phyloP scores from a whole-genome alignment of 2,888 invertebrate species.

The Sphaerophoria taeniata region DNA sequence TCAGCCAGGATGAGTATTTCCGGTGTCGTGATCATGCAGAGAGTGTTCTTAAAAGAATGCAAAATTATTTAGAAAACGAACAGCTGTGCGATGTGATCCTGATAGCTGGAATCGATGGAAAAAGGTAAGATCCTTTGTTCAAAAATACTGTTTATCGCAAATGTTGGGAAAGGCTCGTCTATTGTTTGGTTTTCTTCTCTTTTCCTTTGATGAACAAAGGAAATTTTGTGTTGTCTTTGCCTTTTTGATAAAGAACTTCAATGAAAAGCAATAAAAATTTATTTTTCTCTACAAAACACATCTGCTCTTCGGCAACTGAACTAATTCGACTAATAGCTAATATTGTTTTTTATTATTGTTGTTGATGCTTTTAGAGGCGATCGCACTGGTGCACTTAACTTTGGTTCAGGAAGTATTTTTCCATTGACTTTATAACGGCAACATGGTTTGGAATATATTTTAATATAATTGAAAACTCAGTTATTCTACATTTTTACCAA shows the following conservation, averaged over 20 bases:
- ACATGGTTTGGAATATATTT: not conserved
- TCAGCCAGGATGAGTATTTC: constrained; percentile 91
- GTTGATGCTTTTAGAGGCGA: constrained; percentile 31
- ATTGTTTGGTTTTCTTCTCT: not conserved
- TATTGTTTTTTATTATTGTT: constrained; percentile 23
- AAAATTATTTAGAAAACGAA: constrained; percentile 90
- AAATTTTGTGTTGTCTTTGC: constrained; percentile 7
- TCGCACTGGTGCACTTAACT: not conserved
- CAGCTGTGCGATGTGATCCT: constrained; percentile 94
- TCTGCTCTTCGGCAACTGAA: constrained; percentile 26
- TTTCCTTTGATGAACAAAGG: constrained; percentile 40
- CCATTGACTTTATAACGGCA: constrained; percentile 52
- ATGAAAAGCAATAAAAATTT: constrained; percentile 1
- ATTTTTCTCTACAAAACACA: constrained; percentile 15
- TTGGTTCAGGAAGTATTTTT: constrained; percentile 48
- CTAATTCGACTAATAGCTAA: not conserved
- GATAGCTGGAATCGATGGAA: constrained; percentile 89
- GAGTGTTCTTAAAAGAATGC: constrained; percentile 91
- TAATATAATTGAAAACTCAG: constrained; percentile 23
- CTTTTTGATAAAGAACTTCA: not conserved
- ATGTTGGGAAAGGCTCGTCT: constrained; percentile 29
- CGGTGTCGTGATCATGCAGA: constrained; percentile 92
- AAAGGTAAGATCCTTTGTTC: constrained; percentile 83
- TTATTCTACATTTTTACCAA: not conserved
- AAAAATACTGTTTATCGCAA: constrained; percentile 1